Evolutionary conservation across 2,888 invertebrate genomes (phyloP).

Genomic region (Cyaniris semiargus): DNA sequence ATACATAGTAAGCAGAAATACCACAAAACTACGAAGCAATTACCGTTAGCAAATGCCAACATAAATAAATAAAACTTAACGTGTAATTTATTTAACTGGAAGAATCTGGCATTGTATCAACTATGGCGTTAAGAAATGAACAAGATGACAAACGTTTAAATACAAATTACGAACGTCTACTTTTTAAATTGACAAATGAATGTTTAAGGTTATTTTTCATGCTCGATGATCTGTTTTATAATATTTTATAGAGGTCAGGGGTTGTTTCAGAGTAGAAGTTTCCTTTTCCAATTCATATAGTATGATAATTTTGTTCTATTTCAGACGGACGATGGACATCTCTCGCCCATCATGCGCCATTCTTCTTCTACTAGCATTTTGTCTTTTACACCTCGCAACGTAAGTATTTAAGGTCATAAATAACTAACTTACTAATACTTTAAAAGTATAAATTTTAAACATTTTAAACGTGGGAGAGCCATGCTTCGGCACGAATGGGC

Average conservation of each 20-base stretch:
- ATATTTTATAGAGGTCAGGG: neutral
- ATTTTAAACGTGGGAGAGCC: no score
- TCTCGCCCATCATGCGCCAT: slow-evolving; percentile 64
- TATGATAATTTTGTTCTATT: slow-evolving; percentile 47
- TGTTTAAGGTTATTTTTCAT: neutral
- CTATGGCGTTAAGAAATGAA: neutral
- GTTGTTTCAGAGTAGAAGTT: no score
- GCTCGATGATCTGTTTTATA: neutral
- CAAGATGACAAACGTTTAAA: neutral
- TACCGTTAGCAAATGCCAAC: neutral
- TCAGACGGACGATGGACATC: slow-evolving; percentile 68
- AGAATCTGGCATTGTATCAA: neutral
- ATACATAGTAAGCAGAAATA: neutral
- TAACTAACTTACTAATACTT: no score
- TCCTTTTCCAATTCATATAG: no score
- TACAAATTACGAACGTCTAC: neutral
- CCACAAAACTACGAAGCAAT: neutral
- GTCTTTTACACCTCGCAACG: slow-evolving; percentile 69
- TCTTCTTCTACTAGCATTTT: slow-evolving; percentile 61
- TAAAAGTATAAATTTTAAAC: no score
- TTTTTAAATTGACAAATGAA: neutral
- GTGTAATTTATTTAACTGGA: neutral
- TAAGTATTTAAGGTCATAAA: slow-evolving; percentile 57
- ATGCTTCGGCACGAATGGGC: no score
- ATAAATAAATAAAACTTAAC: neutral